Conservation (phyloP, 64 coral and sea anemone species). For the Montipora capricornis region DNA sequence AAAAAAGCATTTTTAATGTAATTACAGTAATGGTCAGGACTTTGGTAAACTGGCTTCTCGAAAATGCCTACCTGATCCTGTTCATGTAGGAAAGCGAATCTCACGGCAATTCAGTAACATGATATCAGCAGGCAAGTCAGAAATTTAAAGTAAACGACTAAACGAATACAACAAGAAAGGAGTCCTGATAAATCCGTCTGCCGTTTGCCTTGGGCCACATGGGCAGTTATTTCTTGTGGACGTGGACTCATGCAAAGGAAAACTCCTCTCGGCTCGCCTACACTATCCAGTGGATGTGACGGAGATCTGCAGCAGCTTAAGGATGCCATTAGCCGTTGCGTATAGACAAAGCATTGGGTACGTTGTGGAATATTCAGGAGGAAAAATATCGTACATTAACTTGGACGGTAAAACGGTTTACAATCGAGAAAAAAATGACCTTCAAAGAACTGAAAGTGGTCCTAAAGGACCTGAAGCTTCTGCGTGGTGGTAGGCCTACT, state of each 20-base stretch:
- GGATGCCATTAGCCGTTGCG: background rate
- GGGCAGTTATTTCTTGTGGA: constrained; percentile 31
- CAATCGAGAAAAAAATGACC: constrained; percentile 22
- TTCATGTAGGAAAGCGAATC: too few species aligned
- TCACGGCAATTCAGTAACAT: too few species aligned
- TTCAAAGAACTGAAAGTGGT: too few species aligned
- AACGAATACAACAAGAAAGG: constrained; percentile 27
- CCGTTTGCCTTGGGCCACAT: constrained; percentile 51
- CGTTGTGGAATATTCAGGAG: constrained; percentile 22
- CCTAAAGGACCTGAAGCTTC: too few species aligned
- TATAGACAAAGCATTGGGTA: constrained; percentile 34
- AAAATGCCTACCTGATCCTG: too few species aligned
- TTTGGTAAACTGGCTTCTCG: too few species aligned
- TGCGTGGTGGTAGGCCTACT: too few species aligned
- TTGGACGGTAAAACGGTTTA: constrained; percentile 37
- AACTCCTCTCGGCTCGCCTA: constrained; percentile 40
- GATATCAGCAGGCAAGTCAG: too few species aligned
- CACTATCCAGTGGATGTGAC: constrained; percentile 60
- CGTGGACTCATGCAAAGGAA: constrained; percentile 23
- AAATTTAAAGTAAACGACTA: background rate
- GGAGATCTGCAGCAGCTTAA: constrained; percentile 22
- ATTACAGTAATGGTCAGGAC: too few species aligned
- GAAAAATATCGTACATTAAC: constrained; percentile 30
- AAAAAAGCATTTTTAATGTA: too few species aligned
- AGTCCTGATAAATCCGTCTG: background rate